A percentile compares a stretch with the other conserved stretches of the same genome.
phyloP scores from a whole-genome alignment of 2,797 vertebrate genomes.

The Peromyscus nudipes region DNA sequence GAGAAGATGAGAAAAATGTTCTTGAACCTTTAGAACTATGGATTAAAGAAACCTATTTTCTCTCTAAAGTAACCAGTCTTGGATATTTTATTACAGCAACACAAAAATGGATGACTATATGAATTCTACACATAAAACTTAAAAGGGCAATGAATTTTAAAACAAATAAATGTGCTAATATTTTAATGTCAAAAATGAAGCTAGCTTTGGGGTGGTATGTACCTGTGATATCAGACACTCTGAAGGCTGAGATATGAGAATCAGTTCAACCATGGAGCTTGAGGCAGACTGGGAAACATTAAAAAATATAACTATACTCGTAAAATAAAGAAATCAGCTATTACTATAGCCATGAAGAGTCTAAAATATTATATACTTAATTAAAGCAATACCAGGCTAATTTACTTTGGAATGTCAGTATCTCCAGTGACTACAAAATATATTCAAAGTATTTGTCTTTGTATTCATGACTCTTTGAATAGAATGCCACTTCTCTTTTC shows the following conservation, averaged over 20 bases:
- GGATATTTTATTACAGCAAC: not conserved
- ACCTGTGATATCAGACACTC: not conserved
- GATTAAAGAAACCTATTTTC: not conserved
- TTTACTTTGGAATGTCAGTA: conserved; percentile 15
- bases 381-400: not conserved
- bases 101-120: not conserved
- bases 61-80: not conserved
- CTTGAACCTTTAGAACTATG: not conserved
- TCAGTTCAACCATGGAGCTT: not conserved
- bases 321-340: not conserved
- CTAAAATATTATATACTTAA: not conserved
- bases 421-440: not conserved
- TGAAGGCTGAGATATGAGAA: not conserved
- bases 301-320: not conserved
- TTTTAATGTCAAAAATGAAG: conserved; percentile 11
- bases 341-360: not conserved
- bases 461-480: not conserved
- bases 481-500: not conserved
- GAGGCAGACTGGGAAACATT: not conserved
- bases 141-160: not conserved
- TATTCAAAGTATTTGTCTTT: conserved; percentile 11
- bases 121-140: not conserved
- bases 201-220: not conserved
- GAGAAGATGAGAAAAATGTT: not conserved
- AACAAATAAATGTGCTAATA: not conserved